A percentile compares a stretch with the other conserved stretches of the same genome.
Evolutionary conservation across 2,888 invertebrate genomes (phyloP).

Genomic region (Campoplex nolae): DNA sequence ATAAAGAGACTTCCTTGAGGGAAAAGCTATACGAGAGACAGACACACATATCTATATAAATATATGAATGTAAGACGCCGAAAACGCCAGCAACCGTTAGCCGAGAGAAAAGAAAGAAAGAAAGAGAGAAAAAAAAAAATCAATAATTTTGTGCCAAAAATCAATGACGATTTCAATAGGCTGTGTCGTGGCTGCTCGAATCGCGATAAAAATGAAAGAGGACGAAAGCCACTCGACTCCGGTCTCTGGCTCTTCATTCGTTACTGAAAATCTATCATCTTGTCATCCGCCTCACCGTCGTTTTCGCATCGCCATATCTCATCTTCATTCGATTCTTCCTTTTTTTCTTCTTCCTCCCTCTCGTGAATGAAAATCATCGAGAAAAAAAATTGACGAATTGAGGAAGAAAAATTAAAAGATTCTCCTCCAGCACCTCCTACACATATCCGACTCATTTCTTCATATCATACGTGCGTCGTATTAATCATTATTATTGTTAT

Average conservation of each 20-base stretch:
- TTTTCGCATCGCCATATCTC: constrained; percentile 16
- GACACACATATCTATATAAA: constrained; percentile 28
- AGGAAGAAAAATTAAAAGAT: not conserved
- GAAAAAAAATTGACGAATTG: not conserved
- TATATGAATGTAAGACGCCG: constrained; percentile 37
- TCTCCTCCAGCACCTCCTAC: constrained; percentile 46
- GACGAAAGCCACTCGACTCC: constrained; percentile 34
- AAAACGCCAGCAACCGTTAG: constrained; percentile 33
- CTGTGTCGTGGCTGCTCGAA: constrained; percentile 33
- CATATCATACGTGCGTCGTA: constrained; percentile 50
- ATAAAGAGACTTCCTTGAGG: constrained; percentile 34
- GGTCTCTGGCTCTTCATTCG: constrained; percentile 45
- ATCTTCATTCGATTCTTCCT: constrained; percentile 4
- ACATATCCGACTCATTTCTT: constrained; percentile 56
- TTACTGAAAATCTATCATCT: constrained; percentile 40
- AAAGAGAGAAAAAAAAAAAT: constrained; percentile 15
- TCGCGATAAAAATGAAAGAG: constrained; percentile 1
- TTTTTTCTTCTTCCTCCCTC: not conserved
- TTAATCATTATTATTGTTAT: constrained; percentile 14
- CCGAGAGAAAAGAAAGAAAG: constrained; percentile 9
- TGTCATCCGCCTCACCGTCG: constrained; percentile 18
- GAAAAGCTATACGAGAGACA: constrained; percentile 7
- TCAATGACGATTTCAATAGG: constrained; percentile 31
- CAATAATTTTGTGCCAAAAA: constrained; percentile 66
- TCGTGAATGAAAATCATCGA: constrained; percentile 21